Evolutionary conservation across 1,140 invertebrate species (phyloP), one percentile per base, ranked within the genome.

Genomic region (Penaeus indicus): DNA sequence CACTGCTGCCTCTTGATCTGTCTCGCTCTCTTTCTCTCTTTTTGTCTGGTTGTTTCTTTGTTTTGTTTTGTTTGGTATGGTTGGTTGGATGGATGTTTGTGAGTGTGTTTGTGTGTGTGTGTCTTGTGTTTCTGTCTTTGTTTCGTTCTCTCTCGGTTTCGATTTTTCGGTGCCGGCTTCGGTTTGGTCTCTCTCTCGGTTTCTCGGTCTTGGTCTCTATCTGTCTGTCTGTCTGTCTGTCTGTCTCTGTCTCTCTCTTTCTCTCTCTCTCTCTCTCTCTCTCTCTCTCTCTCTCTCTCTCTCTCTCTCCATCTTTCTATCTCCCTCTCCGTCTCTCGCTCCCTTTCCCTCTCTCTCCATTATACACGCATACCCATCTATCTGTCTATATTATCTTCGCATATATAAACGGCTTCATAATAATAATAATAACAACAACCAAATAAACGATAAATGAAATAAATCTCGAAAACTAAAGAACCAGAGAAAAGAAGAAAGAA

Each of bases 191-290:
- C 38, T 42, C 38, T 42, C 38, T 42, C 4, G 7, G 4, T 42
- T 8, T 8, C 38, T 42, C 38, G 4, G 38, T 42, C 38, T 42
- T 4, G 2, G 1, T 42, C 38, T 42, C 38, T 42, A 1, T 42
- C 38, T 42, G 1, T 42, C 38, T 72, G n/a, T 72, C 69, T 72
- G n/a, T 72, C 69, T 72, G n/a, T 72, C 69, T 72, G n/a, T 72
- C 69, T 72, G n/a, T 72, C 69, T 72, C 69, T 42, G 1, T 42
- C 38, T 42, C 38, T 42, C 38, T 42, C 38, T 42, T 4, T 42
- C 38, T 42, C 38, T 42, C 38, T 42, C 38, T 42, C 38, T 42
- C 38, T 42, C 4, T 0, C 7, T 42, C 38, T 8, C 38, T 42
- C 38, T 42, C 4, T 42, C 3, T 42, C 38, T 8, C 38, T 42